phyloP scores from a whole-genome alignment of 2,888 invertebrate genomes.

The Xestia sexstrigata region DNA sequence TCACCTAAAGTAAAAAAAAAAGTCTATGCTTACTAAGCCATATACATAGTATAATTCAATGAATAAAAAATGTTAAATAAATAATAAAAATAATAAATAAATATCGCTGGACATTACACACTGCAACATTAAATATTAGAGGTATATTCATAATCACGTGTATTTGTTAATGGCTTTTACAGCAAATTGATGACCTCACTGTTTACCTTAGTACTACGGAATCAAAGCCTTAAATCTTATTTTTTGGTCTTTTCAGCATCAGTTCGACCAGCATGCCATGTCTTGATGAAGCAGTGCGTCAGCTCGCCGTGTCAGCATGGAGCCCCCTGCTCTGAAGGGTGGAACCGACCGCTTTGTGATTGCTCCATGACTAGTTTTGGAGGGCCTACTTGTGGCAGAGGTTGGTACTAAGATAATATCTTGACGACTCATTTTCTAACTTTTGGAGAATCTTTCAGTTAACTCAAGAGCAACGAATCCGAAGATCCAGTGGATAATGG shows the following conservation, averaged over 20 bases:
- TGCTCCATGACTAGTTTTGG: constrained; percentile 97
- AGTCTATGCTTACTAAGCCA: not conserved
- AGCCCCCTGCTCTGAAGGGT: constrained; percentile 97
- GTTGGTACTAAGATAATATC: constrained; percentile 79
- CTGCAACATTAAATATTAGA: too few species aligned
- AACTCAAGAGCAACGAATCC: not conserved
- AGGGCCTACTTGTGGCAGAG: constrained; percentile 97
- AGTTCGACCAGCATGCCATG: constrained; percentile 96
- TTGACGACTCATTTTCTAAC: not conserved
- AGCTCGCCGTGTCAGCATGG: constrained; percentile 97
- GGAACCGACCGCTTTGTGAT: constrained; percentile 98
- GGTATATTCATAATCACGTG: not conserved
- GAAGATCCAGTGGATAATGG: not conserved
- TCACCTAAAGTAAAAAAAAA: not conserved
- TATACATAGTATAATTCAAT: not conserved
- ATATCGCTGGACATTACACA: too few species aligned
- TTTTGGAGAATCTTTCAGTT: not conserved
- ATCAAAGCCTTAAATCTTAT: not conserved
- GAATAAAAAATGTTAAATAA: not conserved
- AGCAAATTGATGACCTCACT: not conserved
- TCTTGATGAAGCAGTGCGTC: constrained; percentile 94
- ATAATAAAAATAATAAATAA: too few species aligned
- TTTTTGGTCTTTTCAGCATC: constrained; percentile 91
- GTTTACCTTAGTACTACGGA: not conserved
- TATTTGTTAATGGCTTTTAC: not conserved